Conservation (phyloP, 2,797 vertebrate species). For the Mico argentatus region DNA sequence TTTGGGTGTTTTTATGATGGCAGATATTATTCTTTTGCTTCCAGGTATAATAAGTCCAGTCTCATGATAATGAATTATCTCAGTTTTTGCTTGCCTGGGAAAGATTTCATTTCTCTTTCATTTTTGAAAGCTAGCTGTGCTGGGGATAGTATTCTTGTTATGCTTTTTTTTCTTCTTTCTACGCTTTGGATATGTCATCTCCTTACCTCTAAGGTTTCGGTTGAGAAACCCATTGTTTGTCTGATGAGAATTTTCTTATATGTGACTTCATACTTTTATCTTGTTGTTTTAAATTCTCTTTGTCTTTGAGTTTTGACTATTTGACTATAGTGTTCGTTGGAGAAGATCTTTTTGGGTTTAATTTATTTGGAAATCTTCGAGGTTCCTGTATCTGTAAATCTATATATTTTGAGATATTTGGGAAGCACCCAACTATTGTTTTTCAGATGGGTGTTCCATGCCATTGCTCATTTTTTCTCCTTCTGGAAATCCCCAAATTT, state of each 20-base stretch:
- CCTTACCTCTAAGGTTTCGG: background rate
- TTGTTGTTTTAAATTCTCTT: background rate
- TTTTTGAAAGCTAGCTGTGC: background rate
- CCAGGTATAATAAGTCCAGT: no score
- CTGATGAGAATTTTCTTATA: background rate
- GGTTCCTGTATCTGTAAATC: background rate
- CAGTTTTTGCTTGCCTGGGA: background rate
- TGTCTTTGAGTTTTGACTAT: background rate
- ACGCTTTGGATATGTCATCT: background rate
- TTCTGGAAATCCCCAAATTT: background rate
- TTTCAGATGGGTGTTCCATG: background rate
- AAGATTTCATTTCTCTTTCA: background rate
- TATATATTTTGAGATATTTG: background rate
- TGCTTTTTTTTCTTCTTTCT: background rate
- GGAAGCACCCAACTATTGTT: background rate
- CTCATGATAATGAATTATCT: no score
- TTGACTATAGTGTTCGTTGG: background rate
- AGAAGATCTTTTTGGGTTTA: background rate
- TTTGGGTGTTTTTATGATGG: no score
- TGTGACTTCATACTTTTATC: background rate
- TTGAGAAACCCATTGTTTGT: background rate
- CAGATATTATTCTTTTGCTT: no score
- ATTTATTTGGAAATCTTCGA: background rate
- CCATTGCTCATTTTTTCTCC: background rate
- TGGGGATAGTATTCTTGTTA: background rate